Evolutionary conservation across 2,113 vertebrate genomes (phyloP), one percentile per base, ranked within the genome.

Genomic region (Muntiacus reevesi): DNA sequence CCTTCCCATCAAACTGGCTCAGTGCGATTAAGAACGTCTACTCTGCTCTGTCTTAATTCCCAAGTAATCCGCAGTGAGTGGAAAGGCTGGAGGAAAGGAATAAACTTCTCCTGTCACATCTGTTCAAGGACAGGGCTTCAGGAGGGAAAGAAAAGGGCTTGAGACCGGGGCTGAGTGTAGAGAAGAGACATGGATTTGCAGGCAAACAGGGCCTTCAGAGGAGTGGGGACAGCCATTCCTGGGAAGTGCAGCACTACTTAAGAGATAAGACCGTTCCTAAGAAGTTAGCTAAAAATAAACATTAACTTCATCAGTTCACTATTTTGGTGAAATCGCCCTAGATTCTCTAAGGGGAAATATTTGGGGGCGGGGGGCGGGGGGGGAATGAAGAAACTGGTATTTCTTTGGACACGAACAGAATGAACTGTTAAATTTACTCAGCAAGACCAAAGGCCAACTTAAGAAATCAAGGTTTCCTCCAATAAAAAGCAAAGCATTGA

Each of bases 71-170:
- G 2, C 2, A 36, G 36, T 27, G 13, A 17, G 55, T n/a, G 50
- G 47, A 40, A 15, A 59, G 88, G n/a, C 79, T 33, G 28, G 36
- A 59, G 28, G 21, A 62, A 7, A 62, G 30, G 19, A 54, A 47
- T 1, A 2, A 43, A 16, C 2, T 3, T 43, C 45, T 88, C 17
- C 0, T 1, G 62, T 45, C 50, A n/a, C 28, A 33, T 16, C 52
- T 91, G 71, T 52, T 45, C 25, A 60, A 64, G 62, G 50, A 54
- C 19, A 28, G 64, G 59, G 55, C 36, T 74, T 74, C 19, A 40
- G 36, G 36, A 74, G 19, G 67, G 36, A 74, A 40, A 74, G 21
- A 16, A 5, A 19, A 78, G 25, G 36, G 28, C 28, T 23, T 30
- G 81, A 50, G 83, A 36, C 55, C 1, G 7, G 16, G 36, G 50